Conservation (phyloP, 2,888 invertebrate species). For the Copidosoma aretas region DNA sequence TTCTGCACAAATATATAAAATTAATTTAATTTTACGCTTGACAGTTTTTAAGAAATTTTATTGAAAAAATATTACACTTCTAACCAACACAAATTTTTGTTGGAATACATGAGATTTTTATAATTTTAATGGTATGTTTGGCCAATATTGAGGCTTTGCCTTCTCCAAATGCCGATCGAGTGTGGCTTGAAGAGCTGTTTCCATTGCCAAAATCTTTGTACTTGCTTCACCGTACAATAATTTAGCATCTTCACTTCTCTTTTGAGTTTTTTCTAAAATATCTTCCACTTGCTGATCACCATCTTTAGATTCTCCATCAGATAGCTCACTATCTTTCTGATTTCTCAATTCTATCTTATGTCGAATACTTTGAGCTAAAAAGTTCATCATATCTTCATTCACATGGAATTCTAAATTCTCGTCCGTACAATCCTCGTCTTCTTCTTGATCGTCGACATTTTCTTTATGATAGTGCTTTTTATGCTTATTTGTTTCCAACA, state of each 20-base stretch:
- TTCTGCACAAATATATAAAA: no score
- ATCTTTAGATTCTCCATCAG: constrained; percentile 27
- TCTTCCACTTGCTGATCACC: constrained; percentile 37
- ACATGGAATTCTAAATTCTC: constrained; percentile 66
- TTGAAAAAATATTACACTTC: no score
- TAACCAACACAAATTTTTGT: no score
- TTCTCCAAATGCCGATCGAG: constrained; percentile 71
- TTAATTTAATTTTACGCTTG: no score
- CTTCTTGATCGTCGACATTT: constrained; percentile 37
- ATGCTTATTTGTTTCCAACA: constrained; percentile 9
- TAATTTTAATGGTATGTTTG: constrained; percentile 71
- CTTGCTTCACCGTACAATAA: constrained; percentile 72
- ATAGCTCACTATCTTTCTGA: constrained; percentile 41
- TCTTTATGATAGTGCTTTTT: constrained; percentile 2
- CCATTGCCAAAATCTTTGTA: constrained; percentile 74
- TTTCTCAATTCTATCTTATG: constrained; percentile 63
- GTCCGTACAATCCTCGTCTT: constrained; percentile 47
- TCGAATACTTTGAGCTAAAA: constrained; percentile 68
- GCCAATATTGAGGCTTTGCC: constrained; percentile 74
- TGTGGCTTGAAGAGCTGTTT: constrained; percentile 73
- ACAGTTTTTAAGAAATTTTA: no score
- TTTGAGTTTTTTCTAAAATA: constrained; percentile 52
- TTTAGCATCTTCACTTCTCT: constrained; percentile 61
- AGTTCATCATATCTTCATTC: constrained; percentile 70
- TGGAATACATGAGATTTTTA: constrained; percentile 14